phyloP scores from a whole-genome alignment of 2,888 invertebrate species.

The Ceramica pisi region DNA sequence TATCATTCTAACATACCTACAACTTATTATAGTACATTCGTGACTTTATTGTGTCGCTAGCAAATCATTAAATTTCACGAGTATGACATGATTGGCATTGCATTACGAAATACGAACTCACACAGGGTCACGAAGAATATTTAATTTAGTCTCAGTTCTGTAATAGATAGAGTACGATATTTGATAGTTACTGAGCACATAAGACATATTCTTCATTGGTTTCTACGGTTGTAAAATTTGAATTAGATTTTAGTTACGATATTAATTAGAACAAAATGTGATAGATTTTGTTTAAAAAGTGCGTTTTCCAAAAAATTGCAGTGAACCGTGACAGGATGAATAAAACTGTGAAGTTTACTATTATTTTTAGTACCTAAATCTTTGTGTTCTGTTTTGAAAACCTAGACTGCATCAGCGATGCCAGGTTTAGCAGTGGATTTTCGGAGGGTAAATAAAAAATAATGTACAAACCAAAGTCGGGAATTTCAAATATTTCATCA shows the following conservation, averaged over 20 bases:
- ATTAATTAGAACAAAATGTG: neutral
- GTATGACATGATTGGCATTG: neutral
- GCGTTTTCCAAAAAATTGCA: neutral
- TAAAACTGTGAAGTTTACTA: neutral
- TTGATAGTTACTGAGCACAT: slow-evolving; percentile 16
- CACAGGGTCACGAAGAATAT: slow-evolving; percentile 5
- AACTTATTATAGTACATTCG: neutral
- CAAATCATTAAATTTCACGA: slow-evolving; percentile 1
- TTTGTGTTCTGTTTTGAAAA: neutral
- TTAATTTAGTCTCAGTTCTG: slow-evolving; percentile 1
- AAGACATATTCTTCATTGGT: neutral
- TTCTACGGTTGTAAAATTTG: neutral
- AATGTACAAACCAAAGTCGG: neutral
- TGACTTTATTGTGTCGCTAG: slow-evolving; percentile 7
- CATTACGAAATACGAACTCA: slow-evolving; percentile 19
- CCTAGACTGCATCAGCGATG: neutral
- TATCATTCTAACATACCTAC: neutral
- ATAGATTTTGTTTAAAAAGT: neutral
- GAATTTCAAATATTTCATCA: neutral
- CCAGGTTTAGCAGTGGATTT: slow-evolving; percentile 4
- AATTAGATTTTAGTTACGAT: neutral
- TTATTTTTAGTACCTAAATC: neutral
- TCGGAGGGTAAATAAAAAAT: slow-evolving; percentile 24
- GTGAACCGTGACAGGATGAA: neutral
- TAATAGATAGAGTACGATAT: slow-evolving; percentile 15